Base-by-base conservation (phyloP, 2,113 vertebrate species). In the Microcebus tavaratra region DNA sequence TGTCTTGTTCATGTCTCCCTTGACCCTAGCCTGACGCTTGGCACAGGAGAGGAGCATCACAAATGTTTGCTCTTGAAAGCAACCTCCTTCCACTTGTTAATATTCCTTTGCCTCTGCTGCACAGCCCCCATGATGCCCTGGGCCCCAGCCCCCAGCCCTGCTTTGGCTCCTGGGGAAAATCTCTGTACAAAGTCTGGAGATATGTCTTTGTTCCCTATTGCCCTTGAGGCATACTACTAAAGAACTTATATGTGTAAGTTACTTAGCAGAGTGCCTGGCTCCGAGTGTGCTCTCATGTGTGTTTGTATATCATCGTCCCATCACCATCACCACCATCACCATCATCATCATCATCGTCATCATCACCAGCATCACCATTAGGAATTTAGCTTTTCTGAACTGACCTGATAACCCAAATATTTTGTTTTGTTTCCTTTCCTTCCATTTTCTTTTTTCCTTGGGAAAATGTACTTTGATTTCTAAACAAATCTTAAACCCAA, bases 301-400 rank as follows among this genome's bases (percentile, higher is more conserved):
- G 36, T 31, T 45, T 88, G 9, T 10, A 8, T 59, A 34, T 23
- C 53, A n/a, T 6, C n/a, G 57, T 14, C 53, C 0, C 6, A 34
- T 1, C 6, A 50, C 0, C 31, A 15, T 0, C 10, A n/a, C 21
- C 42, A 34, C 0, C 27, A 57, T 0, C 61, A 50, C 0, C 29
- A 39, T 0, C 63, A 15, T 0, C 11, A 5, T 13, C 15, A 31
- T 1, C 42, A 53, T 0, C 10, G 3, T 0, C 39, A 61, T 2
- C 17, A 61, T 9, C 7, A 5, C 39, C 8, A 0, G 23, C 25
- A 23, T 12, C 42, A 10, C 48, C 3, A 0, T 68, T n/a, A 34
- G 57, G 55, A 65, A 48, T 48, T 25, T 36, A 36, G n/a, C 55
- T 85, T 85, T 63, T 84, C 29, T 57, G 45, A 36, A 48, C 7